Evolutionary conservation across 1,140 invertebrate species (phyloP).

Genomic region (Ceratina japonica): DNA sequence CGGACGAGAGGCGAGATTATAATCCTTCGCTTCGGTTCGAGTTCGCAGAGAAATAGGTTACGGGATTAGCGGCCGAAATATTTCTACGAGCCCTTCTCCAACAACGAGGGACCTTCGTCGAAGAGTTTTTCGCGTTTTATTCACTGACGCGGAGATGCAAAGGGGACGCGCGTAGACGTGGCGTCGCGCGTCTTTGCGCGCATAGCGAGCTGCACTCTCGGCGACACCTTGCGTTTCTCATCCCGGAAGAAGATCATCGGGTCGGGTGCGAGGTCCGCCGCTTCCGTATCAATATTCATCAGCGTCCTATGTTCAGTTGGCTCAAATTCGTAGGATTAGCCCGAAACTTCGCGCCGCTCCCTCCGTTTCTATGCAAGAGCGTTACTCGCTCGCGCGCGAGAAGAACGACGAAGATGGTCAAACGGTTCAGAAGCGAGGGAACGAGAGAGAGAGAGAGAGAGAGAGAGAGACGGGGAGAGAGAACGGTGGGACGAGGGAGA

Average conservation of each 20-base stretch:
- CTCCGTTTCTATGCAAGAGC: conserved; percentile 55
- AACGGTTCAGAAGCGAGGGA: background rate
- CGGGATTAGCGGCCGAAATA: no score
- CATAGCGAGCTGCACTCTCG: conserved; percentile 48
- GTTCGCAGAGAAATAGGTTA: no score
- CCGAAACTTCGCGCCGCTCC: conserved; percentile 74
- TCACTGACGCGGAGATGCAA: no score
- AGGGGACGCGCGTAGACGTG: conserved; percentile 30
- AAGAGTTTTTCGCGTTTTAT: no score
- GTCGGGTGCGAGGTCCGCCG: conserved; percentile 48
- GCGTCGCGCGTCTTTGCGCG: conserved; percentile 22
- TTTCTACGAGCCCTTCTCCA: no score
- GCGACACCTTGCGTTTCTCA: conserved; percentile 71
- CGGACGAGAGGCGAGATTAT: no score
- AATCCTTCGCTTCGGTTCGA: no score
- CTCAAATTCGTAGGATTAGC: conserved; percentile 79
- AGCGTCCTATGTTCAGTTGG: conserved; percentile 78
- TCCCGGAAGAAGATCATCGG: conserved; percentile 39
- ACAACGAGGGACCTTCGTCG: no score
- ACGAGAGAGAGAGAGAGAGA: conserved; percentile 16
- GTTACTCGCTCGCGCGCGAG: background rate
- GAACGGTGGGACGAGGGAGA: conserved; percentile 30
- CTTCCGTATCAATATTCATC: conserved; percentile 79
- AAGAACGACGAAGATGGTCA: conserved; percentile 40
- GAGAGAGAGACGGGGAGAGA: conserved; percentile 11